Evolutionary conservation across 2,888 invertebrate species (phyloP), one percentile per base, ranked within the genome.

Genomic region (Seladonia tumulorum): DNA sequence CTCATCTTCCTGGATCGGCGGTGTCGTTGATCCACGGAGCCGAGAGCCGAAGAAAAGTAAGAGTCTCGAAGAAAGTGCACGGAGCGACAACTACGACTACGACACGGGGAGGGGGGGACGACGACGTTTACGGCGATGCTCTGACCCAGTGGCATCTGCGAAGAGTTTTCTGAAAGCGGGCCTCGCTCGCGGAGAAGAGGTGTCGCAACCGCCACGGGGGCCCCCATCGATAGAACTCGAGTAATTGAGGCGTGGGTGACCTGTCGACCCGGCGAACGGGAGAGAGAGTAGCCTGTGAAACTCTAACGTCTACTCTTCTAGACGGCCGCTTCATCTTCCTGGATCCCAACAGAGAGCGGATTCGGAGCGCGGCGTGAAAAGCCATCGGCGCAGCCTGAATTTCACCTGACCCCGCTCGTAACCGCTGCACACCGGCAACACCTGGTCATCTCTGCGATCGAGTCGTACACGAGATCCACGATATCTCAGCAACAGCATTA

Each of bases 161-260:
- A n/a, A 45, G 18, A 47, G 22, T 53, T 77, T 76, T 76, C 63
- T 60, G 29, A 84, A 79, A 76, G 71, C 47, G 29, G 14, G 39
- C 2, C 22, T 25, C 22, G 53, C 2, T 10, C 39, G 42, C 0
- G 25, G 47, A 39, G 60, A 16, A 47, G 60, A 47, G 81, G 83
- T 87, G 87, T 87, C 81, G 87, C 87, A 87, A 87, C 76, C 35
- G 49, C 25, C 25, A 39, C 57, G 42, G 42, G 66, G 71, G 12
- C 75, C 66, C 66, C 47, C 45, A 66, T 53, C 75, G 83, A 87
- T 79, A 35, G 81, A 85, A 71, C 29, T 79, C 85, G 83, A 80
- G 76, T 82, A 70, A 81, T 88, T 86, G 90, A 88, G 89, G 91
- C 90, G 90, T 91, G 93, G 91, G 89, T 92, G 91, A 93, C 92